Evolutionary conservation across 2,888 invertebrate species (phyloP).

Genomic region (Antheraea assamensis): DNA sequence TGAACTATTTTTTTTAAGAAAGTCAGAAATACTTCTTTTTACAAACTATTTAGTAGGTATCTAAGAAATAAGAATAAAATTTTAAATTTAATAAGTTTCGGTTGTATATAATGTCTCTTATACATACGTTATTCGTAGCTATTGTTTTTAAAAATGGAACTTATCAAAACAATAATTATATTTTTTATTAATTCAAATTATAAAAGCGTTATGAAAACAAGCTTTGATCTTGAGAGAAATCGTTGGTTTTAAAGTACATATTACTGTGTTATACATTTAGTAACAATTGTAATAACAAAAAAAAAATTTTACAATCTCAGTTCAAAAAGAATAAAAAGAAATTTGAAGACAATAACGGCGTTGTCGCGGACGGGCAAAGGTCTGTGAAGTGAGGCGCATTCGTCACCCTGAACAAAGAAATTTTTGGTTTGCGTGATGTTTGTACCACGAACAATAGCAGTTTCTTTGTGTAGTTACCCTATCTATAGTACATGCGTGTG

Average conservation of each 20-base stretch:
- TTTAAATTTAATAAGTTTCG: too few species aligned
- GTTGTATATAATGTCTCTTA: too few species aligned
- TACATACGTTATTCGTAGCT: too few species aligned
- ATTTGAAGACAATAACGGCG: slow-evolving; percentile 18
- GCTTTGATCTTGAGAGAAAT: background rate
- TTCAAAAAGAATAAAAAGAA: slow-evolving; percentile 6
- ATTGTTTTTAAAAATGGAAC: too few species aligned
- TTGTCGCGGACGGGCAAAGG: slow-evolving; percentile 18
- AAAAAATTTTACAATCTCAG: background rate
- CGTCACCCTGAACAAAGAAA: slow-evolving; percentile 23
- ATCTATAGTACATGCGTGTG: slow-evolving; percentile 16
- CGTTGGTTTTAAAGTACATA: background rate
- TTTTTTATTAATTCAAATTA: background rate
- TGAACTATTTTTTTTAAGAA: too few species aligned
- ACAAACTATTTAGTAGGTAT: too few species aligned
- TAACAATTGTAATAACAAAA: background rate
- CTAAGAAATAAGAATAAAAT: too few species aligned
- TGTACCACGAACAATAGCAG: slow-evolving; percentile 21
- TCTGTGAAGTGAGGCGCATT: slow-evolving; percentile 15
- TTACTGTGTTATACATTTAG: background rate
- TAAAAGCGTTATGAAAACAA: background rate
- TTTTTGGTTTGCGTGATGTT: slow-evolving; percentile 19
- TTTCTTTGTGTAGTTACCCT: slow-evolving; percentile 21
- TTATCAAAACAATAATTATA: background rate
- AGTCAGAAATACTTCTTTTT: too few species aligned